phyloP scores from a whole-genome alignment of 2,113 vertebrate species.

The Brienomyrus longianalis region DNA sequence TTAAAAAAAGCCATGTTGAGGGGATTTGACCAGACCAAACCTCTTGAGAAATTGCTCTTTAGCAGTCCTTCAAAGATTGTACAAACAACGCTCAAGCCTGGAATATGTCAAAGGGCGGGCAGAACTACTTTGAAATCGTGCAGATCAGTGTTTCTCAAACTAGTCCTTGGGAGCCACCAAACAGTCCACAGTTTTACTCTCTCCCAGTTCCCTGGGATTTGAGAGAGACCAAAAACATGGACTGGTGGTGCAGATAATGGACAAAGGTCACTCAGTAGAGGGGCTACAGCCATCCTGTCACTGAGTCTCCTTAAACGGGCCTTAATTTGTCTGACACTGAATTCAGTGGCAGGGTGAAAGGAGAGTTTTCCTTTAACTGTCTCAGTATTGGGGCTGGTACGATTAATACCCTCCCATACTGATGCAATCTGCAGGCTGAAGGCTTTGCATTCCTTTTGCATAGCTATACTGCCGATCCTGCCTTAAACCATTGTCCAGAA shows the following conservation, averaged over 20 bases:
- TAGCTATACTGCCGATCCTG: background rate
- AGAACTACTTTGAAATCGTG: background rate
- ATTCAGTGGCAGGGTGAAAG: background rate
- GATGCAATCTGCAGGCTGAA: background rate
- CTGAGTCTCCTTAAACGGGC: background rate
- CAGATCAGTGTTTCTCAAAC: background rate
- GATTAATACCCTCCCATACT: background rate
- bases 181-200: background rate
- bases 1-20: background rate
- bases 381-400: background rate
- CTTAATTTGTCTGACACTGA: background rate
- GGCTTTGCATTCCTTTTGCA: background rate
- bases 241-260: background rate
- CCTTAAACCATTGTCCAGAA: background rate
- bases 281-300: background rate
- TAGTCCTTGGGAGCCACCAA: background rate
- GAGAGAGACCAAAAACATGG: background rate
- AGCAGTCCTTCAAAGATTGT: background rate
- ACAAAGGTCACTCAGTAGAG: background rate
- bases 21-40: background rate
- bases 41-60: background rate
- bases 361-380: background rate
- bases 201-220: background rate
- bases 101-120: background rate
- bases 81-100: background rate